Evolutionary conservation across 92 coral and sea anemone genomes (phyloP).

Genomic region (Porites evermanni): DNA sequence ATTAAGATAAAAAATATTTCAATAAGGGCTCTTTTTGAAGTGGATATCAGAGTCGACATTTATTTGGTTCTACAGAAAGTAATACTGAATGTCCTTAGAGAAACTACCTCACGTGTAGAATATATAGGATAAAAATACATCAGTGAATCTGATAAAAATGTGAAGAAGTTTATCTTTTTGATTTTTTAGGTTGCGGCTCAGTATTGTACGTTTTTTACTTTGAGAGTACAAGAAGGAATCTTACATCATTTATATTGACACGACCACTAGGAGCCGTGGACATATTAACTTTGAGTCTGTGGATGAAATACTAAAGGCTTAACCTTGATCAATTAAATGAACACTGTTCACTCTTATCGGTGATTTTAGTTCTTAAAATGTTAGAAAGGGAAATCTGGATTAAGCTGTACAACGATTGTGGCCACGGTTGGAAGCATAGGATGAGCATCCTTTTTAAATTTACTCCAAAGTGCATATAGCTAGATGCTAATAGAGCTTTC

Average conservation of each 20-base stretch:
- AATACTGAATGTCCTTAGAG: not conserved
- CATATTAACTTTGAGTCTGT: not conserved
- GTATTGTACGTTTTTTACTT: not conserved
- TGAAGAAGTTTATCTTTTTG: not conserved
- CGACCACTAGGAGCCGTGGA: not conserved
- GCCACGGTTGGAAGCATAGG: no score
- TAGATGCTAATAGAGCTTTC: not conserved
- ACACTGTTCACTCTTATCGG: not conserved
- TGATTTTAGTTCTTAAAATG: no score
- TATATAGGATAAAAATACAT: not conserved
- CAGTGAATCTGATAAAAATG: not conserved
- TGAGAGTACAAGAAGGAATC: conserved; percentile 5
- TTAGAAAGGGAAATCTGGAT: no score
- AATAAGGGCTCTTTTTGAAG: not conserved
- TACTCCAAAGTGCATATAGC: conserved; percentile 10
- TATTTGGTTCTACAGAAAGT: not conserved
- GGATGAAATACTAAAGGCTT: not conserved
- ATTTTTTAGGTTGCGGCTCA: not conserved
- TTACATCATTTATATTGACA: conserved; percentile 1
- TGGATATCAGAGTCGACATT: not conserved
- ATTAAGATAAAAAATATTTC: no score
- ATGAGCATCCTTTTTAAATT: no score
- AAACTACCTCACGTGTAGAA: not conserved
- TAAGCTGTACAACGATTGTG: no score
- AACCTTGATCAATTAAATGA: not conserved